phyloP scores from a whole-genome alignment of 2,113 vertebrate genomes.

The Amphilophus citrinellus region DNA sequence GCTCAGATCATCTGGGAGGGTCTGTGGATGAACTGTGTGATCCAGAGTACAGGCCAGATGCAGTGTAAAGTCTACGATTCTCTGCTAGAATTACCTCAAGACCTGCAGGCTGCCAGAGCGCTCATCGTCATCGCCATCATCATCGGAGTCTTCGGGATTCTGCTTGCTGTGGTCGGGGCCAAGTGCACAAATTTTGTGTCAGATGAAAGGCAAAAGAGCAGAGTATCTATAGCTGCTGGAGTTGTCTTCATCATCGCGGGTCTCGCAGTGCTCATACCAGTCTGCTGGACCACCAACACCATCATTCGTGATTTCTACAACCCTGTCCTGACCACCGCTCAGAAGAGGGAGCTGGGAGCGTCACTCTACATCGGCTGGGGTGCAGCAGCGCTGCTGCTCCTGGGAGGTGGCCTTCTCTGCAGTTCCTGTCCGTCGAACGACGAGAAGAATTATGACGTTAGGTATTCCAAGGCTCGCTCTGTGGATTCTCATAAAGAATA shows the following conservation, averaged over 20 bases:
- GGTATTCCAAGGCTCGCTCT: slow-evolving; percentile 72
- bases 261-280: slow-evolving; percentile 82
- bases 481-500: slow-evolving; percentile 52
- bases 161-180: slow-evolving; percentile 65
- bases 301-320: slow-evolving; percentile 89
- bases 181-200: slow-evolving; percentile 81
- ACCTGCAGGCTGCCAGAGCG: slow-evolving; percentile 80
- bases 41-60: slow-evolving; percentile 83
- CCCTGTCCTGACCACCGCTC: slow-evolving; percentile 78
- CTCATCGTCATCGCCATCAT: slow-evolving; percentile 78
- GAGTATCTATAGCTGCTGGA: slow-evolving; percentile 70
- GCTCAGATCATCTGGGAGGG: slow-evolving; percentile 87
- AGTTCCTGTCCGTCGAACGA: slow-evolving; percentile 75
- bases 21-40: slow-evolving; percentile 84
- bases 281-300: slow-evolving; percentile 86
- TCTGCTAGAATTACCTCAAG: slow-evolving; percentile 77
- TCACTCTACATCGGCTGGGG: slow-evolving; percentile 88
- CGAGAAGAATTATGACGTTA: slow-evolving; percentile 58
- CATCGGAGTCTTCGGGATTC: slow-evolving; percentile 63
- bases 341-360: slow-evolving; percentile 87
- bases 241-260: slow-evolving; percentile 75
- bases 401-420: slow-evolving; percentile 85
- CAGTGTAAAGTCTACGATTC: slow-evolving; percentile 86
- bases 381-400: slow-evolving; percentile 79
- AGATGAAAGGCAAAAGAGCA: slow-evolving; percentile 65